Percentiles rank a stretch among this genome's conserved stretches.
phyloP scores from a whole-genome alignment of 2,797 vertebrate species.

The Gymnothorax javanicus region DNA sequence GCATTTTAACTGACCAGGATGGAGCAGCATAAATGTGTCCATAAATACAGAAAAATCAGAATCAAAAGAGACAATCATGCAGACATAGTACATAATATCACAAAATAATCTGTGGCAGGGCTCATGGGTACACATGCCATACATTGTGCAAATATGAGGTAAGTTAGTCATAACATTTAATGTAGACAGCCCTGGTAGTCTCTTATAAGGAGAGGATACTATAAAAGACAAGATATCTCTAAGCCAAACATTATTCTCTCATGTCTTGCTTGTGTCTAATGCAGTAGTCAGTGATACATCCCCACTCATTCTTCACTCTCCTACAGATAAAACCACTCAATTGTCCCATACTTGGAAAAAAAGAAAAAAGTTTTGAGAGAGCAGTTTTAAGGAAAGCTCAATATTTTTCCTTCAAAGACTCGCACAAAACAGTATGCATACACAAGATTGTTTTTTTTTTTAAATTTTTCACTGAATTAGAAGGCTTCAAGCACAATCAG shows the following conservation, averaged over 20 bases:
- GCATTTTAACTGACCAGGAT: not conserved
- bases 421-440: not conserved
- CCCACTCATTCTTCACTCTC: not conserved
- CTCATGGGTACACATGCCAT: not conserved
- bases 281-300: not conserved
- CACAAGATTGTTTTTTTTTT: not conserved
- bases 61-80: not conserved
- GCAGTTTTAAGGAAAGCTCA: not conserved
- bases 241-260: slow-evolving; percentile 3
- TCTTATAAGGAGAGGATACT: not conserved
- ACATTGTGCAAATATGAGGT: not conserved
- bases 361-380: not conserved
- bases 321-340: not conserved
- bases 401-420: not conserved
- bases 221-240: not conserved
- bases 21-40: not conserved
- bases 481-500: slow-evolving; percentile 44
- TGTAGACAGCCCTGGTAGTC: not conserved
- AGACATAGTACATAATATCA: not conserved
- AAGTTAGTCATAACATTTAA: not conserved
- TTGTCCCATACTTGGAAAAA: not conserved
- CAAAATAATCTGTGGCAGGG: not conserved
- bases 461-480: slow-evolving; percentile 17
- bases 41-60: not conserved
- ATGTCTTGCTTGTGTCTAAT: not conserved